Conservation (phyloP, 2,113 vertebrate species). For the Triplophysa siluroides region DNA sequence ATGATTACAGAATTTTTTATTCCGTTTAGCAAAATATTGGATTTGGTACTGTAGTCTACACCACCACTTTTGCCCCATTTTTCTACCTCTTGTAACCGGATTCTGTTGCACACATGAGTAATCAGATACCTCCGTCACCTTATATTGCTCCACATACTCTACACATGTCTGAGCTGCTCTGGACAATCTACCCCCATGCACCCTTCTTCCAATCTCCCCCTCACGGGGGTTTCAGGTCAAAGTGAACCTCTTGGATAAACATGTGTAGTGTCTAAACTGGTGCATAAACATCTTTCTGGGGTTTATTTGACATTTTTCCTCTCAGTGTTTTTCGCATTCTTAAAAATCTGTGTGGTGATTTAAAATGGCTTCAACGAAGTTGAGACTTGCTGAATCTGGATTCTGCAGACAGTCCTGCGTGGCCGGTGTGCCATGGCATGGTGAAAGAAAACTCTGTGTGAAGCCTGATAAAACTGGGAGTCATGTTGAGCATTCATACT, state of each 20-base stretch:
- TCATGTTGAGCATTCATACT: constrained; percentile 38
- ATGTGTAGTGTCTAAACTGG: not conserved
- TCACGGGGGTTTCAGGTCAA: not conserved
- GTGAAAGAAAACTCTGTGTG: constrained; percentile 39
- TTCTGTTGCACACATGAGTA: constrained; percentile 24
- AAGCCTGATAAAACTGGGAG: constrained; percentile 36
- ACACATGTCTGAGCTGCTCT: constrained; percentile 15
- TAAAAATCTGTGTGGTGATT: not conserved
- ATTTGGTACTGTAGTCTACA: not conserved
- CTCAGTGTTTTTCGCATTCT: not conserved
- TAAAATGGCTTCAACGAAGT: not conserved
- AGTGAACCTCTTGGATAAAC: not conserved
- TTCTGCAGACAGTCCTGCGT: not conserved
- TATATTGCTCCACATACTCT: constrained; percentile 25
- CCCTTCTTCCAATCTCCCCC: not conserved
- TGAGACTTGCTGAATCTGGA: not conserved
- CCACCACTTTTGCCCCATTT: not conserved
- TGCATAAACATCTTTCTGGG: not conserved
- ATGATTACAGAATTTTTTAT: too few relatives aligned
- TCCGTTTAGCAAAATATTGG: not conserved
- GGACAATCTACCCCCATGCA: not conserved
- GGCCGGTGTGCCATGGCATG: not conserved
- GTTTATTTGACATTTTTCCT: not conserved
- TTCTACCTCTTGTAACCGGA: constrained; percentile 28
- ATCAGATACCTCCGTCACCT: constrained; percentile 37